phyloP scores from a whole-genome alignment of 1,140 invertebrate genomes.

The Trissolcus basalis region DNA sequence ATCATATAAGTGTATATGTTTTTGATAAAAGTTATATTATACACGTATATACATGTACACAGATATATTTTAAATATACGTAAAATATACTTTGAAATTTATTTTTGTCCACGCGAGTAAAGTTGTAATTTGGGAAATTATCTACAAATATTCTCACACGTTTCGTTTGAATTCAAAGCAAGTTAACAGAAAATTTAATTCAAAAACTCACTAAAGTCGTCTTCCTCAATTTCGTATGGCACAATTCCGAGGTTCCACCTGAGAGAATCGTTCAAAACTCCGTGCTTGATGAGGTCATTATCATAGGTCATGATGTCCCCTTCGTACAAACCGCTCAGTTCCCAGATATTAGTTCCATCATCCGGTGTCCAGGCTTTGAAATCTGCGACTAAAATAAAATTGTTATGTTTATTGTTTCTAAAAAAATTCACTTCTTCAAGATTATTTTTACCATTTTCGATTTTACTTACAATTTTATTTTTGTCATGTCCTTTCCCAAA shows the following conservation, averaged over 20 bases:
- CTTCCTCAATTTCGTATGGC: constrained; percentile 79
- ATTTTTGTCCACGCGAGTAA: not conserved
- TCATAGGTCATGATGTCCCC: constrained; percentile 78
- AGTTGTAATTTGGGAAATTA: too few species aligned
- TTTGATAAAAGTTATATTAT: too few species aligned
- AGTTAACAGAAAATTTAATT: not conserved
- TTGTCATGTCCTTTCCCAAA: constrained; percentile 21
- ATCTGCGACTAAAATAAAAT: constrained; percentile 46
- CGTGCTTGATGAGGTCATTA: constrained; percentile 75
- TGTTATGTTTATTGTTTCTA: not conserved
- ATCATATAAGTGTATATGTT: too few species aligned
- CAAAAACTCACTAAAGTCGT: constrained; percentile 79
- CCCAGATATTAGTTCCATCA: constrained; percentile 74
- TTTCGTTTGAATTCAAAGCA: too few species aligned
- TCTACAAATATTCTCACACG: too few species aligned
- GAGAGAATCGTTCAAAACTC: constrained; percentile 78
- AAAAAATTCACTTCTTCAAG: too few species aligned
- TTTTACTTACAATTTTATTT: constrained; percentile 11
- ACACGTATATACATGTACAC: too few species aligned
- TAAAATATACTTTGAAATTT: too few species aligned
- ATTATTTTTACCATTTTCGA: too few species aligned
- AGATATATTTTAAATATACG: constrained; percentile 12
- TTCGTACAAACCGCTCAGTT: constrained; percentile 78
- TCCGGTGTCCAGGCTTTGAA: constrained; percentile 65
- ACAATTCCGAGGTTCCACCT: constrained; percentile 81